Conservation (phyloP, 2,797 vertebrate species). For the Scyliorhinus canicula region DNA sequence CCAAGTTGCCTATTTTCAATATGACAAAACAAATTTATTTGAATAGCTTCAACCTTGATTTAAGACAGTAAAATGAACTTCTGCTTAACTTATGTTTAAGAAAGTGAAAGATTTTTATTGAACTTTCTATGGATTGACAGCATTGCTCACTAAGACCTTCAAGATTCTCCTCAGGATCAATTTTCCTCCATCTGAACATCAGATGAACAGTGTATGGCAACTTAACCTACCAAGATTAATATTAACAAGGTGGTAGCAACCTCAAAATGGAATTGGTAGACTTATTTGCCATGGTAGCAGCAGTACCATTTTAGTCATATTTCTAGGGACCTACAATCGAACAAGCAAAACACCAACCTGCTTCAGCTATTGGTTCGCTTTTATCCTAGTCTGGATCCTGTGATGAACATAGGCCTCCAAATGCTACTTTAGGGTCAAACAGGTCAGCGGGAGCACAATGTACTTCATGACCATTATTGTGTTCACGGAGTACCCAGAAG, state of each 20-base stretch:
- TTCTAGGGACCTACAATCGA: not conserved
- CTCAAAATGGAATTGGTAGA: not conserved
- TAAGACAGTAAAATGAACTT: not conserved
- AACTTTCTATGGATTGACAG: not conserved
- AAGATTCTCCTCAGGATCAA: not conserved
- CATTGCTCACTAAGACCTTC: not conserved
- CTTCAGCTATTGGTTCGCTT: not conserved
- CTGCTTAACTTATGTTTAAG: not conserved
- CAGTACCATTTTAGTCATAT: no score
- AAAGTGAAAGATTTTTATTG: not conserved
- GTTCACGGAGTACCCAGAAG: no score
- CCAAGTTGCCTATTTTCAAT: not conserved
- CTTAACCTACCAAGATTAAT: not conserved
- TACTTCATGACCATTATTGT: not conserved
- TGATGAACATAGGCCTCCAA: not conserved
- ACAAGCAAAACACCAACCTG: no score
- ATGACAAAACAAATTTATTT: not conserved
- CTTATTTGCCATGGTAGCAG: not conserved
- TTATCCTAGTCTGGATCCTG: not conserved
- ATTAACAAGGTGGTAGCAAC: not conserved
- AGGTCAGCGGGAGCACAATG: not conserved
- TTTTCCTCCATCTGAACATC: not conserved
- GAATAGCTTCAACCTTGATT: not conserved
- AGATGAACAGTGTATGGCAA: not conserved
- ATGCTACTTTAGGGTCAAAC: not conserved